A percentile compares a stretch with the other conserved stretches of the same genome.
Conservation (phyloP, 2,113 vertebrate species). For the Sapayoa aenigma region DNA sequence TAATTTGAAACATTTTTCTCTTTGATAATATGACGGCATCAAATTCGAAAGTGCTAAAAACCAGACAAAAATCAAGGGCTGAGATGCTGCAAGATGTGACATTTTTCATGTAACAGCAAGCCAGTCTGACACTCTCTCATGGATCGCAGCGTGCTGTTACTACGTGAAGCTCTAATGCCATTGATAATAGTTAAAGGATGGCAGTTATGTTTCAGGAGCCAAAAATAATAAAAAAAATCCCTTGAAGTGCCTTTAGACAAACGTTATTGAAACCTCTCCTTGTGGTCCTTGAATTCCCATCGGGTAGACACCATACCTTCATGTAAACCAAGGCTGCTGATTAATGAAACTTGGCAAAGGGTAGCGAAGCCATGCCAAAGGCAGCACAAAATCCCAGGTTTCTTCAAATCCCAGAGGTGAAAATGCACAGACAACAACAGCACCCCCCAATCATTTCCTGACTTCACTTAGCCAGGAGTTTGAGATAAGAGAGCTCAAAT, state of each 20-base stretch:
- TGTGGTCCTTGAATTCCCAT: conserved; percentile 17
- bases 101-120: conserved; percentile 52
- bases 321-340: conserved; percentile 27
- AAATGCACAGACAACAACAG: conserved; percentile 3
- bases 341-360: conserved; percentile 48
- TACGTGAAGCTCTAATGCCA: conserved; percentile 7
- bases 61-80: conserved; percentile 36
- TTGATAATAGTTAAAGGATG: conserved; percentile 25
- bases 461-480: conserved; percentile 17
- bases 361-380: conserved; percentile 16
- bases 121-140: conserved; percentile 26
- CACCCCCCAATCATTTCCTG: neutral
- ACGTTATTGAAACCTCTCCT: neutral
- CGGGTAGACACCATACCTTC: conserved; percentile 12
- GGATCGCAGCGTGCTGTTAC: neutral
- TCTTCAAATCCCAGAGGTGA: conserved; percentile 21
- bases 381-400: conserved; percentile 41
- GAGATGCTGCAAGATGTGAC: conserved; percentile 20
- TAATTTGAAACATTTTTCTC: conserved; percentile 41
- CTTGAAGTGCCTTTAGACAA: conserved; percentile 26
- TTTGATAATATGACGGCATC: conserved; percentile 22
- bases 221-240: neutral
- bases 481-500: conserved; percentile 22
- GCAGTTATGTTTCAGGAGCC: neutral
- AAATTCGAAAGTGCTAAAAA: conserved; percentile 40